Base-by-base conservation (phyloP, 2,888 invertebrate species). In the Parnassius orleans region DNA sequence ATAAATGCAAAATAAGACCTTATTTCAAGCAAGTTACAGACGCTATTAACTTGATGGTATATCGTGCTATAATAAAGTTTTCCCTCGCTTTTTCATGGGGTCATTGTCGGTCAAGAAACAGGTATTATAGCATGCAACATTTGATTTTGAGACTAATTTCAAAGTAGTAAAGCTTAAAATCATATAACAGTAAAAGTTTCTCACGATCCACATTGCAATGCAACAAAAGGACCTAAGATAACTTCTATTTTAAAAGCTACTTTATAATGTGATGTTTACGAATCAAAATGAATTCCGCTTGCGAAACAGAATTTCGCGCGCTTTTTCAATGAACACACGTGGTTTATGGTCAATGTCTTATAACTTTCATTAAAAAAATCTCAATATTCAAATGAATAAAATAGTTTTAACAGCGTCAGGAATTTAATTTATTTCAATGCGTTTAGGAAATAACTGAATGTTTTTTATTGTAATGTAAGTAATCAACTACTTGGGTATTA, bases 61-160 rank as follows among this genome's bases (percentile, higher is more conserved):
- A 41, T 0, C n/a, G 42, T 54, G 58, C 54, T 46, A 63, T 59
- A 62, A 64, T 60, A 58, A 57, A 63, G 63, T 59, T 80, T 83
- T 82, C 81, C 81, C 83, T 79, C 84, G 81, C 83, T 83, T 86
- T 72, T 85, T 83, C 79, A 80, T 77, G 79, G 84, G 87, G 85
- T 87, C 84, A 87, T 76, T 84, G 81, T 80, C 86, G 86, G 86
- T 86, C 86, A 86, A 72, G 73, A 78, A 86, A 86, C 87, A 87
- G 86, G 87, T 87, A 86, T 83, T 78, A 58, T 60, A n/a, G 57
- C 10, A 43, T 10, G 9, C 9, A 11, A 2, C 57, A 64, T 47
- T 48, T 24, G 33, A 69, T 63, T 63, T 61, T 46, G 14, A 19
- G 33, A 48, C 51, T 48, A 67, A 66, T 51, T 0, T 0, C 7